Percentiles rank a stretch among this genome's conserved stretches.
phyloP scores from a whole-genome alignment of 2,888 invertebrate species.

The Plagodis pulveraria region DNA sequence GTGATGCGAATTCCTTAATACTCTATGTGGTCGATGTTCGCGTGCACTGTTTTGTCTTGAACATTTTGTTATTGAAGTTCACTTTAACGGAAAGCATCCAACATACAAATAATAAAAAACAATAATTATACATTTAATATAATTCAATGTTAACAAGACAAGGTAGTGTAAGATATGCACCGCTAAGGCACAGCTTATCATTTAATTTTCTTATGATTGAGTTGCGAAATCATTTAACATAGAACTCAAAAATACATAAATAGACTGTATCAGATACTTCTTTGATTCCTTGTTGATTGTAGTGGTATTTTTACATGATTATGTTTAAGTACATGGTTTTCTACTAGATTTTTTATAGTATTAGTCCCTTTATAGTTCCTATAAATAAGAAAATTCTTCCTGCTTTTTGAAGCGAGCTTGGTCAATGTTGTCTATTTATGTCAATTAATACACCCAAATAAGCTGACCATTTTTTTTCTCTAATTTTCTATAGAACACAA shows the following conservation, averaged over 20 bases:
- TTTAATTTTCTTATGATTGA: slow-evolving; percentile 59
- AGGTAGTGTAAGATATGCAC: slow-evolving; percentile 67
- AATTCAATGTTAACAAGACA: slow-evolving; percentile 50
- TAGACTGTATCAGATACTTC: slow-evolving; percentile 19
- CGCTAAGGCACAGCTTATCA: slow-evolving; percentile 74
- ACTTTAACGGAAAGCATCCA: neutral
- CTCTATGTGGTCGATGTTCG: slow-evolving; percentile 72
- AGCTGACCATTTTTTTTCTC: slow-evolving; percentile 30
- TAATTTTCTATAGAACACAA: slow-evolving; percentile 72
- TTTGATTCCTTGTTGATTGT: slow-evolving; percentile 9
- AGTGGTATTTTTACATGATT: slow-evolving; percentile 16
- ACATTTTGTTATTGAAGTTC: neutral
- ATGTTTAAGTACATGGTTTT: slow-evolving; percentile 1
- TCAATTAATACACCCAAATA: slow-evolving; percentile 7
- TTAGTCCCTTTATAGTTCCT: slow-evolving; percentile 33
- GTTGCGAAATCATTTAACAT: slow-evolving; percentile 69
- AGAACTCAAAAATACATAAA: slow-evolving; percentile 17
- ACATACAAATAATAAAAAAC: neutral
- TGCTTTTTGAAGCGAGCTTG: slow-evolving; percentile 74
- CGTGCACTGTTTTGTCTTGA: slow-evolving; percentile 71
- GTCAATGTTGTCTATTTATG: slow-evolving; percentile 61
- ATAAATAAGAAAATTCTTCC: slow-evolving; percentile 40
- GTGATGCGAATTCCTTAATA: slow-evolving; percentile 62
- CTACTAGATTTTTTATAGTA: slow-evolving; percentile 20
- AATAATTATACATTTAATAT: slow-evolving; percentile 9